Conservation (phyloP, 1,140 invertebrate species). For the Drosophila prosaltans region DNA sequence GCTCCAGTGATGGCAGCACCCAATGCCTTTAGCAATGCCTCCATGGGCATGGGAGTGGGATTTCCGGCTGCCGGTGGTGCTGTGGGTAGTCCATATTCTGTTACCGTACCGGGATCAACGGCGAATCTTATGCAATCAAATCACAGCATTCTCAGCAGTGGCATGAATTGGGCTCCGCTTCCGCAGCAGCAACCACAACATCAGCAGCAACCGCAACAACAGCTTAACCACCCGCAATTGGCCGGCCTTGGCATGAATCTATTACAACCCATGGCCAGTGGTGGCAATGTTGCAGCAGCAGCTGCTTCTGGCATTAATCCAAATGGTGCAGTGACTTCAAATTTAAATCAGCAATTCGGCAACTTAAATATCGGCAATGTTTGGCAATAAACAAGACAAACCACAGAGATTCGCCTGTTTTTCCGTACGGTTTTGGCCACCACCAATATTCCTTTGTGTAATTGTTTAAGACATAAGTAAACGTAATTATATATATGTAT, state of each 20-base stretch:
- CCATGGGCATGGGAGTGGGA: conserved; percentile 64
- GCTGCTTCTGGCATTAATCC: conserved; percentile 29
- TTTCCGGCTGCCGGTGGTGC: conserved; percentile 56
- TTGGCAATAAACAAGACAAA: conserved; percentile 74
- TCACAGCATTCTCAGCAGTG: conserved; percentile 71
- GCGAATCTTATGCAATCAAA: conserved; percentile 78
- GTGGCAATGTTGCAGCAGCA: conserved; percentile 28
- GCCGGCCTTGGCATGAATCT: conserved; percentile 62
- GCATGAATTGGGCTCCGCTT: conserved; percentile 45
- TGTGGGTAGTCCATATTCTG: conserved; percentile 50
- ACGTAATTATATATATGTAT: conserved; percentile 20
- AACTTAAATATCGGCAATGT: conserved; percentile 83
- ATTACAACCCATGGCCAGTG: conserved; percentile 63
- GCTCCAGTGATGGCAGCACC: conserved; percentile 81
- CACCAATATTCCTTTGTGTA: conserved; percentile 24
- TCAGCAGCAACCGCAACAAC: conserved; percentile 41
- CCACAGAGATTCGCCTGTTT: conserved; percentile 32
- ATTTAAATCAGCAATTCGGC: conserved; percentile 81
- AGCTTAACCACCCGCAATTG: conserved; percentile 51
- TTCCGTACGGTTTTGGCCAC: conserved; percentile 45
- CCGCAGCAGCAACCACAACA: conserved; percentile 33
- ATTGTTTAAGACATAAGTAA: conserved; percentile 39
- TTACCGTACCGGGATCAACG: conserved; percentile 32
- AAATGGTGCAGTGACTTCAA: conserved; percentile 49
- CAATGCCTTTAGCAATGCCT: conserved; percentile 73